Conservation (phyloP, 53 echinoderm and acorn worm species). For the Henricia sp. region DNA sequence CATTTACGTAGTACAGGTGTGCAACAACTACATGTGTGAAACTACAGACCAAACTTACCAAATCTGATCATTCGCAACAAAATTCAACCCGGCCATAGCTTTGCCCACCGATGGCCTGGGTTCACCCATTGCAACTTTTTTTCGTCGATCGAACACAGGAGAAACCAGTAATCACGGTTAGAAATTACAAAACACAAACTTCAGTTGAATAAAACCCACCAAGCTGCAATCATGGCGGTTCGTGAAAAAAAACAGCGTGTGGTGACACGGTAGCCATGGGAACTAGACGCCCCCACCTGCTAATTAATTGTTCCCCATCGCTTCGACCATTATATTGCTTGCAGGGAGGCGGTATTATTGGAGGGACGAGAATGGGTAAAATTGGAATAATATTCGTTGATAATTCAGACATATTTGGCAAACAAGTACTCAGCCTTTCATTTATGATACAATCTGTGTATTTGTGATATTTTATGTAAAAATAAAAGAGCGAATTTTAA, state of each 20-base stretch:
- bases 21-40: no score
- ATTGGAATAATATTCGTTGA: not conserved
- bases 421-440: no score
- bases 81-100: conserved; percentile 83
- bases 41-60: conserved; percentile 98
- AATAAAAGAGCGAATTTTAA: no score
- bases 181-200: not conserved
- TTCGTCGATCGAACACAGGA: no score
- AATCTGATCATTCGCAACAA: conserved; percentile 95
- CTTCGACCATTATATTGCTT: conserved; percentile 43
- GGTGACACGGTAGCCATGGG: conserved; percentile 74
- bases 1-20: no score
- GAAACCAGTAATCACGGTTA: no score
- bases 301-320: conserved; percentile 70
- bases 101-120: conserved; percentile 58
- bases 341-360: conserved; percentile 34
- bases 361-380: conserved; percentile 24
- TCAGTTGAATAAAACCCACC: not conserved
- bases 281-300: conserved; percentile 80
- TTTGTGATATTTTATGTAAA: no score
- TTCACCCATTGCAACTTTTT: conserved; percentile 29
- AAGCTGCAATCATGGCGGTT: not conserved
- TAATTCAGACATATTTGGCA: no score
- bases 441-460: no score
- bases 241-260: conserved; percentile 24